phyloP scores from a whole-genome alignment of 2,888 invertebrate genomes.

The Sthenelais limicola region DNA sequence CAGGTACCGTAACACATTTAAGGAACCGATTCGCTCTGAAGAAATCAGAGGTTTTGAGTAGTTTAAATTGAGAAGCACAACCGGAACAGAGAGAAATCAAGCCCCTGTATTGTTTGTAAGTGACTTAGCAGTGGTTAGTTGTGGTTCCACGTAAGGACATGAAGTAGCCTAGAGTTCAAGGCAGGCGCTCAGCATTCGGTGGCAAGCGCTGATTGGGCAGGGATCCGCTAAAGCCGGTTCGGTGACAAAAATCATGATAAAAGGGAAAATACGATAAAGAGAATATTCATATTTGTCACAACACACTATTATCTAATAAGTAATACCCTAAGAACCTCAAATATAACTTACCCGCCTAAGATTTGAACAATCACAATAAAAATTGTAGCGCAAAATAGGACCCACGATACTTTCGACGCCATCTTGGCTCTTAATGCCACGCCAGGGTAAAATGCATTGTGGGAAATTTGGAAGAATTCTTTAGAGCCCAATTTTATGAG shows the following conservation, averaged over 20 bases:
- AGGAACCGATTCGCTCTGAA: too few relatives aligned
- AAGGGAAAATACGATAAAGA: background rate
- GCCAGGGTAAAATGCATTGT: constrained; percentile 38
- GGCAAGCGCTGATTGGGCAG: constrained; percentile 19
- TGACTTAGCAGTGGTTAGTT: too few relatives aligned
- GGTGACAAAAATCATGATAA: constrained; percentile 10
- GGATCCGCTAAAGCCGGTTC: background rate
- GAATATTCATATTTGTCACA: background rate
- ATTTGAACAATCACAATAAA: constrained; percentile 35
- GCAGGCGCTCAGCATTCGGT: constrained; percentile 23
- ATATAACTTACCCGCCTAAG: constrained; percentile 37
- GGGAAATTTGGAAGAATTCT: too few relatives aligned
- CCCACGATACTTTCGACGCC: constrained; percentile 30
- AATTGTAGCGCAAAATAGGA: constrained; percentile 9
- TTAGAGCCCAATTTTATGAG: too few relatives aligned
- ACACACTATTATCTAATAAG: background rate
- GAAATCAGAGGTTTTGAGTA: too few relatives aligned
- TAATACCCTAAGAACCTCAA: background rate
- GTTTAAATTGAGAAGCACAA: too few relatives aligned
- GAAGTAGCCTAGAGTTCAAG: too few relatives aligned
- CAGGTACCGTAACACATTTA: too few relatives aligned
- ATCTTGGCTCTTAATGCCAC: constrained; percentile 24
- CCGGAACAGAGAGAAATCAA: too few relatives aligned
- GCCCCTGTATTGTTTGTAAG: too few relatives aligned
- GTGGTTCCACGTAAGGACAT: background rate